Base-by-base conservation (phyloP, 1,140 invertebrate genomes). In the Cecropterus lyciades region DNA sequence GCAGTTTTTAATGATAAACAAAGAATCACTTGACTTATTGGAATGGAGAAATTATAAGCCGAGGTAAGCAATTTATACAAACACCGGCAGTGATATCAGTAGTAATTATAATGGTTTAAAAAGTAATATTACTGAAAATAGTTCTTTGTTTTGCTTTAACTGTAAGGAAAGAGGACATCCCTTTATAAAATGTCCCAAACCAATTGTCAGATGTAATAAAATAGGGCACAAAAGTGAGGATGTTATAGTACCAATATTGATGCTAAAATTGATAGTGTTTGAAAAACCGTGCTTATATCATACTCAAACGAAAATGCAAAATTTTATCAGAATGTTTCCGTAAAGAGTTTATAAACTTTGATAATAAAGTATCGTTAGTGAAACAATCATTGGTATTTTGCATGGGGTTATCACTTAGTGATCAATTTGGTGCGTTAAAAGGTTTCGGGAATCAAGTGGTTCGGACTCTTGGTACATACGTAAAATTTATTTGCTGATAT, bases 1-100 rank as follows among this genome's bases (percentile, higher is more conserved):
- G 11, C 62, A 69, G 17, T 80, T 75, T 59, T 52, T 75, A 16
- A 60, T 73, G 24, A 74, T 67, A 17, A 77, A 67, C 53, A 79
- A 71, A 37, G 74, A 75, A 17, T 30, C n/a, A 66, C 13, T 10
- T 6, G 42, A 57, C 11, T 11, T 11, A 15, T 1, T 53, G 1
- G 51, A 53, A 4, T 30, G 51, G 33, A n/a, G 10, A 9, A 33
- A 33, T 16, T 16, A 17, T 40, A 45, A n/a, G 27, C 13, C 33
- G 0, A 37, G 33, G n/a, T 37, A 11, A 37, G 33, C 0, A 1
- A 37, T n/a, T 11, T 9, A 37, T 37, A 37, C 4, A 37, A 37
- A 37, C 4, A 37, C 33, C 11, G 11, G 15, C 13, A 7, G n/a
- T 9, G 24, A 57, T 17, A 52, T 33, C 33, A 53, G 17, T 24